Evolutionary conservation across 2,113 vertebrate species (phyloP).

Genomic region (Macroglossus sobrinus): DNA sequence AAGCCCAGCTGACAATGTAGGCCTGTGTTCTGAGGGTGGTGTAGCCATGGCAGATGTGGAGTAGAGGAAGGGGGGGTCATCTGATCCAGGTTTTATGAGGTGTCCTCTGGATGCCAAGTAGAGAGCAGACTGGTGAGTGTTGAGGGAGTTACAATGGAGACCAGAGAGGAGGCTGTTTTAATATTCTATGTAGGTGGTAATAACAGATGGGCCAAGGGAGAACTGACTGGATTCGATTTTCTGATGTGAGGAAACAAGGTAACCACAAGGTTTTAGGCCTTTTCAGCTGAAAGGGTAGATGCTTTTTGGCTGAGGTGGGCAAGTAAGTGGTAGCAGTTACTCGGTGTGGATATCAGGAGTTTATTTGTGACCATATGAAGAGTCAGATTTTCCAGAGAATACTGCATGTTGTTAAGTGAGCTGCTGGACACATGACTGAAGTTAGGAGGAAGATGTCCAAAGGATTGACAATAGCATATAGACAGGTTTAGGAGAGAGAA

Average conservation of each 20-base stretch:
- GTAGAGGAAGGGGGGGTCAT: background rate
- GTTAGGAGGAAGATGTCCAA: background rate
- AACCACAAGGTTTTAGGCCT: background rate
- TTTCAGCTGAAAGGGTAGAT: background rate
- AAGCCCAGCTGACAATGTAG: background rate
- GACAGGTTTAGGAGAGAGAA: background rate
- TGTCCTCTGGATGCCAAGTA: background rate
- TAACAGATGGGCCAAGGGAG: background rate
- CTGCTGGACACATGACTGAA: background rate
- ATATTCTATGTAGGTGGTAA: background rate
- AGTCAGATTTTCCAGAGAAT: background rate
- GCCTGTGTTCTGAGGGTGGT: background rate
- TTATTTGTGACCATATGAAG: background rate
- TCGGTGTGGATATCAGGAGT: background rate
- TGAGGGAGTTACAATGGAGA: background rate
- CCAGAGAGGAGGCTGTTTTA: background rate
- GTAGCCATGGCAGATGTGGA: background rate
- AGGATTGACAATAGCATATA: background rate
- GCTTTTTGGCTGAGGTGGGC: background rate
- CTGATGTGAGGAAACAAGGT: background rate
- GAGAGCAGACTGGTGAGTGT: background rate
- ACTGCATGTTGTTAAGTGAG: background rate
- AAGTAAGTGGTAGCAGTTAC: background rate
- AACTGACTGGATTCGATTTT: background rate
- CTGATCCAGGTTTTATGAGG: background rate